These are phyloP conservation scores for Microctenopoma lineatum DNA, from an alignment of 2,797 vertebrate species.

Conservation along the genomic window DNA sequence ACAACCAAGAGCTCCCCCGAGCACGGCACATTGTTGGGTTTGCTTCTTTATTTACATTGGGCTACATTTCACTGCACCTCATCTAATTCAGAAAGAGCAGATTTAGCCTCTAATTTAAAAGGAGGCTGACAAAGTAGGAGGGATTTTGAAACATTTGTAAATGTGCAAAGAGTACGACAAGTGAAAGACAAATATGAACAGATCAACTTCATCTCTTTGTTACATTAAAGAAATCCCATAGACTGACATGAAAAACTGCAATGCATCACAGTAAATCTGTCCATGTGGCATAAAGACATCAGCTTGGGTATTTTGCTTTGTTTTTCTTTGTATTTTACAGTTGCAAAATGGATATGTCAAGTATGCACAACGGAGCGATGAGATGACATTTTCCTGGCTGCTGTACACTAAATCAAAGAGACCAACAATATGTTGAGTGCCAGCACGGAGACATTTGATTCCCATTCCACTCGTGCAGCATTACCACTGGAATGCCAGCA, in stretches of 20 bases:
- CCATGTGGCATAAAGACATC: slow-evolving; percentile 68
- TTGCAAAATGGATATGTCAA: slow-evolving; percentile 80
- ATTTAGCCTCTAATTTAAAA: slow-evolving; percentile 33
- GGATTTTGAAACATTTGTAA: slow-evolving; percentile 14
- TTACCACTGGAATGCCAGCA: slow-evolving; percentile 76
- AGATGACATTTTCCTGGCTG: slow-evolving; percentile 80
- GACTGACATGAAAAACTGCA: slow-evolving; percentile 35
- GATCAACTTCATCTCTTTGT: slow-evolving; percentile 27
- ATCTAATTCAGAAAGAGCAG: slow-evolving; percentile 20
- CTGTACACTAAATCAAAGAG: slow-evolving; percentile 79
- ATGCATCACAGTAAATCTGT: slow-evolving; percentile 51
- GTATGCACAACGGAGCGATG: slow-evolving; percentile 67
- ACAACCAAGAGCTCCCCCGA: slow-evolving; percentile 5
- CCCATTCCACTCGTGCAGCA: slow-evolving; percentile 72
- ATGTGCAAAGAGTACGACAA: slow-evolving; percentile 20
- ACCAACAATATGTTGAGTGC: slow-evolving; percentile 78
- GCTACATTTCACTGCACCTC: slow-evolving; percentile 32
- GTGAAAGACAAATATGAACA: slow-evolving; percentile 14
- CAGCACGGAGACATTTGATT: slow-evolving; percentile 80
- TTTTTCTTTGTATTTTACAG: slow-evolving; percentile 71
- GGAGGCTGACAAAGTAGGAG: slow-evolving; percentile 24
- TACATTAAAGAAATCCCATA: slow-evolving; percentile 23
- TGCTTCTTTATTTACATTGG: slow-evolving; percentile 32
- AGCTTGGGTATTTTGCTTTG: slow-evolving; percentile 59
- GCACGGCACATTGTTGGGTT: slow-evolving; percentile 11